A percentile compares a stretch with the other conserved stretches of the same genome.
Evolutionary conservation across 2,888 invertebrate species (phyloP).

Genomic region (Melieria crassipennis): DNA sequence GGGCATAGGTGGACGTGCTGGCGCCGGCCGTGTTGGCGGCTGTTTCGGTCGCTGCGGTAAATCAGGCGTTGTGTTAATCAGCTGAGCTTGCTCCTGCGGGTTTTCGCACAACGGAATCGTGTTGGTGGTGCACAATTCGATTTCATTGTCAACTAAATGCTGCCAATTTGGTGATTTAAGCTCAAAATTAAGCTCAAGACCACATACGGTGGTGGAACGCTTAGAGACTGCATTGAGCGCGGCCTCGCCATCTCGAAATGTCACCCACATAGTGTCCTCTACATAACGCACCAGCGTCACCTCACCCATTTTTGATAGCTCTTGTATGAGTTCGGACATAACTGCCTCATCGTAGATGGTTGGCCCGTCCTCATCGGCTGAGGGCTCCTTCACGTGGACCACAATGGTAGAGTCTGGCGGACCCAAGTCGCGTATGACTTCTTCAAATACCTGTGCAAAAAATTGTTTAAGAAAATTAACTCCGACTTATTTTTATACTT

Average conservation of each 20-base stretch:
- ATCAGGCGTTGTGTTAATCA: constrained; percentile 67
- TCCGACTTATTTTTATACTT: not conserved
- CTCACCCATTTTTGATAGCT: constrained; percentile 86
- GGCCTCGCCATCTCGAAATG: constrained; percentile 89
- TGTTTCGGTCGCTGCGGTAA: constrained; percentile 66
- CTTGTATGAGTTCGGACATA: constrained; percentile 81
- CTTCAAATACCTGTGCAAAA: constrained; percentile 75
- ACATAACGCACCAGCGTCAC: constrained; percentile 92
- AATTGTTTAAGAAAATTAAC: not conserved
- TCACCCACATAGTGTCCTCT: constrained; percentile 89
- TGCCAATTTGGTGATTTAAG: constrained; percentile 90
- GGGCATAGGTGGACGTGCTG: constrained; percentile 69
- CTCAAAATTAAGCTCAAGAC: constrained; percentile 74
- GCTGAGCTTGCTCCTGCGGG: constrained; percentile 56
- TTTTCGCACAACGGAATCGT: constrained; percentile 78
- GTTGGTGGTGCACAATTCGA: constrained; percentile 84
- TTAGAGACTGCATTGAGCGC: constrained; percentile 79
- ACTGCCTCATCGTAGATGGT: constrained; percentile 83
- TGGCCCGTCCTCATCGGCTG: constrained; percentile 68
- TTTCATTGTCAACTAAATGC: constrained; percentile 81
- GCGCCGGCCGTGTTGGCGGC: constrained; percentile 68
- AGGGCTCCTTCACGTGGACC: constrained; percentile 70
- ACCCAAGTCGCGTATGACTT: constrained; percentile 86
- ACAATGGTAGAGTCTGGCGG: constrained; percentile 96
- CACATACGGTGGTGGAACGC: constrained; percentile 72